Conservation (phyloP, 2,797 vertebrate species). For the Hemibagrus guttatus region DNA sequence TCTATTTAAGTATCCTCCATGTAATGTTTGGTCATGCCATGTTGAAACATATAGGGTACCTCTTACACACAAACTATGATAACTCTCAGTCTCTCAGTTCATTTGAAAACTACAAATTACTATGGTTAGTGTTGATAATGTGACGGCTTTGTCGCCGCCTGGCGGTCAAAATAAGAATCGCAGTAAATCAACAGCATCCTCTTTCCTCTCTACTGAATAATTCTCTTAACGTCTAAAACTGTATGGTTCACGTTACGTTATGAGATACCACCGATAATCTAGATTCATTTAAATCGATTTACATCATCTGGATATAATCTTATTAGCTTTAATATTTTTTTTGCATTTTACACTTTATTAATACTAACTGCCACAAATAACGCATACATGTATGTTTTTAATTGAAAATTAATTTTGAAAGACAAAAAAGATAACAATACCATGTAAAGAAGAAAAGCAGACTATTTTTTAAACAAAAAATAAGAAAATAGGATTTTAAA, state of each 20-base stretch:
- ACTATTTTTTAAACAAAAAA: background rate
- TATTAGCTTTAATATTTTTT: background rate
- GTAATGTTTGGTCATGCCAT: no score
- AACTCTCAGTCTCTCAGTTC: background rate
- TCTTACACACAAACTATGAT: background rate
- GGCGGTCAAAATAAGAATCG: conserved; percentile 57
- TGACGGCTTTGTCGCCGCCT: conserved; percentile 73
- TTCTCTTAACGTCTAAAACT: conserved; percentile 37
- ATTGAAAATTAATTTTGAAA: background rate
- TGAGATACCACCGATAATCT: background rate
- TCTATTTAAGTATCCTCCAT: background rate
- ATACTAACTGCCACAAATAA: background rate
- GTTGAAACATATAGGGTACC: background rate
- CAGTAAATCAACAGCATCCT: background rate
- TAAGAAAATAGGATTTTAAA: background rate
- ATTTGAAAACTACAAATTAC: background rate
- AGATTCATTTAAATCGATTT: background rate
- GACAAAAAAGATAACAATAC: background rate
- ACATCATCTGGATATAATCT: background rate
- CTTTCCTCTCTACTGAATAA: background rate
- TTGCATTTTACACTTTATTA: background rate
- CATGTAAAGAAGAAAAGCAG: background rate
- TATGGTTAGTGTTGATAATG: no score
- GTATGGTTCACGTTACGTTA: background rate
- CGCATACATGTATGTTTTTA: background rate